Percentiles rank a stretch among this genome's conserved stretches.
These are phyloP conservation scores for Synergus japonicus DNA, from an alignment of 2,888 invertebrate genomes.

Conservation along the genomic window DNA sequence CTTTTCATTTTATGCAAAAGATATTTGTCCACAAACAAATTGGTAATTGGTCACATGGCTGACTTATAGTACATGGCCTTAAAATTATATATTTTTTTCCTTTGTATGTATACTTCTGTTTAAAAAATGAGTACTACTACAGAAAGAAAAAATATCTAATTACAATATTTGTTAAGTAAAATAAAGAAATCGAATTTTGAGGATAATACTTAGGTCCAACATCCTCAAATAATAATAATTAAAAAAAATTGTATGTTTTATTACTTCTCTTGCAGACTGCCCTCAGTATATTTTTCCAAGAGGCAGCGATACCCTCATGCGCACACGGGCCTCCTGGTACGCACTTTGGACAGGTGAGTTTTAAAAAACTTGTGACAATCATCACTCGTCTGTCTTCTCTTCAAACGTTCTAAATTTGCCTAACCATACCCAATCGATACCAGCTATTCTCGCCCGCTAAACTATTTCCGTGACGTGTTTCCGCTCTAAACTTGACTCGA, in stretches of 20 bases:
- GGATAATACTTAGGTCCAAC: no score
- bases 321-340: conserved; percentile 84
- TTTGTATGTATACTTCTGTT: no score
- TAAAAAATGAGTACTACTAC: no score
- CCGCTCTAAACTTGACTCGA: conserved; percentile 26
- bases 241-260: not conserved
- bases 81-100: no score
- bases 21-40: no score
- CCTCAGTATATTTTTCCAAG: conserved; percentile 96
- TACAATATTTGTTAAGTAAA: no score
- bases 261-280: conserved; percentile 85
- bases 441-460: not conserved
- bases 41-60: no score
- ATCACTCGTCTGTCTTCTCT: not conserved
- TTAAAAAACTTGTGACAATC: not conserved
- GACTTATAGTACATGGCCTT: no score
- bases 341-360: conserved; percentile 89
- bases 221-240: not conserved
- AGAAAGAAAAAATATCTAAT: no score
- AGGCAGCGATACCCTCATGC: conserved; percentile 89
- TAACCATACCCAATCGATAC: not conserved
- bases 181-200: no score
- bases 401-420: conserved; percentile 6
- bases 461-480: conserved; percentile 33
- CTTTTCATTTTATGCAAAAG: no score